phyloP scores from a whole-genome alignment of 2,888 invertebrate genomes.

The Drosophila paranaensis region DNA sequence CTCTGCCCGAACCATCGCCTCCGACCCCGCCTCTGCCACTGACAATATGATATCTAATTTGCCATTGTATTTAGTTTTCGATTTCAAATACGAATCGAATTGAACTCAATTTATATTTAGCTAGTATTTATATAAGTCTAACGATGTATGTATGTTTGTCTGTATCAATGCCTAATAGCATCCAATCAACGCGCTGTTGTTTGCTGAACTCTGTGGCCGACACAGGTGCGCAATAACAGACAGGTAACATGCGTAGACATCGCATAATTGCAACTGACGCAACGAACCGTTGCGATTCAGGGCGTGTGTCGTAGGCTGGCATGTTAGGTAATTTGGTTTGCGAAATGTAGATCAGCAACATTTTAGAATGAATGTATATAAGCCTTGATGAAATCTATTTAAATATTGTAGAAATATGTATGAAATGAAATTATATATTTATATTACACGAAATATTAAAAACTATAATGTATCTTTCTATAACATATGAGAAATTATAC shows the following conservation, averaged over 20 bases:
- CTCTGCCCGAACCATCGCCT: slow-evolving; percentile 39
- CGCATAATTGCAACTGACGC: slow-evolving; percentile 37
- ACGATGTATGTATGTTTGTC: slow-evolving; percentile 1
- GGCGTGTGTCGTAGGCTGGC: not conserved
- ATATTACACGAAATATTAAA: too few species aligned
- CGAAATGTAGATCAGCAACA: slow-evolving; percentile 10
- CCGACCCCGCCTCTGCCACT: slow-evolving; percentile 9
- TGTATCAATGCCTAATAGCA: slow-evolving; percentile 45
- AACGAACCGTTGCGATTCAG: slow-evolving; percentile 27
- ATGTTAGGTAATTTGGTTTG: slow-evolving; percentile 18
- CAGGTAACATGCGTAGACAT: slow-evolving; percentile 37
- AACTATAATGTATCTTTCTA: too few species aligned
- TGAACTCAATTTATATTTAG: slow-evolving; percentile 41
- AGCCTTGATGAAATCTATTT: not conserved
- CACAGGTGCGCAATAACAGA: slow-evolving; percentile 54
- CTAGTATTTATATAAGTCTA: slow-evolving; percentile 8
- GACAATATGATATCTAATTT: slow-evolving; percentile 67
- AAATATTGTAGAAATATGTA: not conserved
- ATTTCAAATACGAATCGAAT: slow-evolving; percentile 55
- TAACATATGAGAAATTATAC: too few species aligned
- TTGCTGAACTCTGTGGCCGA: slow-evolving; percentile 41
- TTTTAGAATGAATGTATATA: not conserved
- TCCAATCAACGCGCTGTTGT: slow-evolving; percentile 67
- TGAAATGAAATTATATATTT: not conserved
- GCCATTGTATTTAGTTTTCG: slow-evolving; percentile 51